phyloP scores from a whole-genome alignment of 2,113 vertebrate species.

The Shinisaurus crocodilurus region DNA sequence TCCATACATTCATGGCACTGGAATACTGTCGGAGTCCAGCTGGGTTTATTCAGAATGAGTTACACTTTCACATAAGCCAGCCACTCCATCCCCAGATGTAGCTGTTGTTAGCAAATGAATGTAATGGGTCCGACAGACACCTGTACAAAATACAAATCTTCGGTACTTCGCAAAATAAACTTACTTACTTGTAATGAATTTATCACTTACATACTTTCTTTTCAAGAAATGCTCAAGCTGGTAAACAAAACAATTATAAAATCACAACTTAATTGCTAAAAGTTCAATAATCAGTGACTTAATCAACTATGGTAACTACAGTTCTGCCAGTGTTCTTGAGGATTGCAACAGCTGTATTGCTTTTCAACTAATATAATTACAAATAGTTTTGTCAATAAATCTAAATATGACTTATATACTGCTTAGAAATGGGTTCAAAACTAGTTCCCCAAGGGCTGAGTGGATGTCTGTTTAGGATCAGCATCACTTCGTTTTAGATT shows the following conservation, averaged over 20 bases:
- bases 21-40: conserved; percentile 69
- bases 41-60: conserved; percentile 66
- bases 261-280: neutral
- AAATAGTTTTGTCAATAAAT: conserved; percentile 76
- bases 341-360: conserved; percentile 54
- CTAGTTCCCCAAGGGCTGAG: conserved; percentile 59
- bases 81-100: conserved; percentile 31
- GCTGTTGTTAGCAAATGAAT: conserved; percentile 73
- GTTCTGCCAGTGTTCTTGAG: conserved; percentile 63
- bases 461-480: conserved; percentile 61
- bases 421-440: conserved; percentile 66
- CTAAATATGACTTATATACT: conserved; percentile 70
- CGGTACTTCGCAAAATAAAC: conserved; percentile 50
- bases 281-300: conserved; percentile 43
- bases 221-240: neutral
- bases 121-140: conserved; percentile 63
- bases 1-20: conserved; percentile 52
- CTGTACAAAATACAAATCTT: conserved; percentile 56
- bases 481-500: conserved; percentile 69
- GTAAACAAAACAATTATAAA: neutral
- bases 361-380: conserved; percentile 74
- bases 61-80: conserved; percentile 64
- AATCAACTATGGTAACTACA: neutral
- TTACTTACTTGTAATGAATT: conserved; percentile 31
- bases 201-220: neutral